These are phyloP conservation scores for Rhyacophila evoluta DNA, from an alignment of 2,888 invertebrate species.

Conservation along the genomic window DNA sequence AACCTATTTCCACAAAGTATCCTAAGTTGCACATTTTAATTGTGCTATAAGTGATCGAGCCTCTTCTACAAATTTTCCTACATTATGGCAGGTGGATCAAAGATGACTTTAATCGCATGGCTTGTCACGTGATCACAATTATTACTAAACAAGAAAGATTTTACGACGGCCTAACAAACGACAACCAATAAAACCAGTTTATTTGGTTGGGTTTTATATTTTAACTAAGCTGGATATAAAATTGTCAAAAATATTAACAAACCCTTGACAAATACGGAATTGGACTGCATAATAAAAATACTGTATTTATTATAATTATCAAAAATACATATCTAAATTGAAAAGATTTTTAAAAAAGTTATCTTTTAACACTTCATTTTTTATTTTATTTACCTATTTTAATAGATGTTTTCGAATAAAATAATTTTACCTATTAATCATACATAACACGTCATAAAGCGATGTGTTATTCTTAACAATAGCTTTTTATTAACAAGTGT, in stretches of 20 bases:
- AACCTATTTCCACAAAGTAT: too few relatives aligned
- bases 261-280: neutral
- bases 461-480: too few relatives aligned
- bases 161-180: constrained; percentile 15
- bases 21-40: too few relatives aligned
- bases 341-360: too few relatives aligned
- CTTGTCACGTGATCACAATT: constrained; percentile 22
- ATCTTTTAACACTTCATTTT: too few relatives aligned
- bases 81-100: constrained; percentile 1
- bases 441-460: too few relatives aligned
- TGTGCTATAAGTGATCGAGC: neutral
- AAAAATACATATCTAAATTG: too few relatives aligned
- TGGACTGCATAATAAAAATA: neutral
- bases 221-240: neutral
- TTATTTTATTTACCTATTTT: too few relatives aligned
- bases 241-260: neutral
- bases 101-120: constrained; percentile 14
- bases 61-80: neutral
- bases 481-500: too few relatives aligned
- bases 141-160: constrained; percentile 1
- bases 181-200: constrained; percentile 19
- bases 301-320: too few relatives aligned
- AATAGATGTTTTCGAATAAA: too few relatives aligned
- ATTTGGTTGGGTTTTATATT: neutral
- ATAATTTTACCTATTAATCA: too few relatives aligned